Evolutionary conservation across 2,888 invertebrate species (phyloP).

Genomic region (Latrodectus hesperus): DNA sequence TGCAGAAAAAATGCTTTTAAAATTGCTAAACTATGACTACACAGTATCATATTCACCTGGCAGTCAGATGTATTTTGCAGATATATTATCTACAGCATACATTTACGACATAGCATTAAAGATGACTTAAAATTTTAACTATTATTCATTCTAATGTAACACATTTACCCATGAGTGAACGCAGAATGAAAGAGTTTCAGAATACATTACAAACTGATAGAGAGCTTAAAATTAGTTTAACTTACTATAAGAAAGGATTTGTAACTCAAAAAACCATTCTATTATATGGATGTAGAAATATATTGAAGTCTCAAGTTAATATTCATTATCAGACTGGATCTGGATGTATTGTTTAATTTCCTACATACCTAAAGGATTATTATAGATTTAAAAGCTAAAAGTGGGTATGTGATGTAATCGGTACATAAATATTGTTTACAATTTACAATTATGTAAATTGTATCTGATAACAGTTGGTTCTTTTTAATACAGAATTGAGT

Average conservation of each 20-base stretch:
- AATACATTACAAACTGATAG: not conserved
- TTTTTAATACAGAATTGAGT: no score
- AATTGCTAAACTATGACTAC: constrained; percentile 18
- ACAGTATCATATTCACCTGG: constrained; percentile 4
- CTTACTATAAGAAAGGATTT: not conserved
- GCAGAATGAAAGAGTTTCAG: constrained; percentile 4
- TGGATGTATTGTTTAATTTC: not conserved
- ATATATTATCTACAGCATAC: constrained; percentile 18
- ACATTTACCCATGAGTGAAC: not conserved
- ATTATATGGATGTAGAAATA: not conserved
- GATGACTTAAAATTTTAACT: not conserved
- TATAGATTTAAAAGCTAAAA: no score
- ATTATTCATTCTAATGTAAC: not conserved
- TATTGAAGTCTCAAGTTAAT: not conserved
- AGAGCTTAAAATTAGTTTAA: not conserved
- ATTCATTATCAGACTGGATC: not conserved
- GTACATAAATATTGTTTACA: no score
- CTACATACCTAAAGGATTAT: not conserved
- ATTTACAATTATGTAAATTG: no score
- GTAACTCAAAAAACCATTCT: not conserved
- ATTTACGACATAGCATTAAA: constrained; percentile 4
- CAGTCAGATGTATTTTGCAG: constrained; percentile 26
- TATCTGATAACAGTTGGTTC: no score
- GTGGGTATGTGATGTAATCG: no score
- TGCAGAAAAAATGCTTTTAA: constrained; percentile 15